phyloP scores from a whole-genome alignment of 1,140 invertebrate genomes.

The Bilobella aurantiaca region DNA sequence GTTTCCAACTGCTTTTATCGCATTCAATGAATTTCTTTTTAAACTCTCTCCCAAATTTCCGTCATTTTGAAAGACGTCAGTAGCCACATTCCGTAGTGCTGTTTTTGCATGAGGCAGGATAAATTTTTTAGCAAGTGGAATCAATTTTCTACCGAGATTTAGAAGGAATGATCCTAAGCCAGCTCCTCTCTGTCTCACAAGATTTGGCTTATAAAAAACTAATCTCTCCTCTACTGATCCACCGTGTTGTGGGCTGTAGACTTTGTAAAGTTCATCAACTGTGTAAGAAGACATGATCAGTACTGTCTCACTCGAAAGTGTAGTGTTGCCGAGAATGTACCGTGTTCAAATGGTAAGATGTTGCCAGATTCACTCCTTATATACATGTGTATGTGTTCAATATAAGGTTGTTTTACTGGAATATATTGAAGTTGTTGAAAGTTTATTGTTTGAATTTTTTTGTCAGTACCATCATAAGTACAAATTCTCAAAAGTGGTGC shows the following conservation, averaged over 20 bases:
- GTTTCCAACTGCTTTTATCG: slow-evolving; percentile 13
- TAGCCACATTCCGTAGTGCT: background rate
- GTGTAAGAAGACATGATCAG: background rate
- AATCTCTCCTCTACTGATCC: background rate
- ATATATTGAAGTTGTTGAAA: slow-evolving; percentile 16
- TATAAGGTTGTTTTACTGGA: background rate
- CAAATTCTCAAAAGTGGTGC: slow-evolving; percentile 31
- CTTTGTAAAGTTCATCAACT: background rate
- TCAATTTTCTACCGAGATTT: background rate
- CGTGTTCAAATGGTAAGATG: slow-evolving; percentile 4
- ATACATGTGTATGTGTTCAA: slow-evolving; percentile 14
- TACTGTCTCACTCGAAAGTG: background rate
- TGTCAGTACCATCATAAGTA: background rate
- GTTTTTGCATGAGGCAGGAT: slow-evolving; percentile 1
- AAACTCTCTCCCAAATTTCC: background rate
- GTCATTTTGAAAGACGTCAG: background rate
- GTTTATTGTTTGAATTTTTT: background rate
- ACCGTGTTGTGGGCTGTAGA: background rate
- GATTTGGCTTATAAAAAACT: background rate
- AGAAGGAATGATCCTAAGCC: slow-evolving; percentile 3
- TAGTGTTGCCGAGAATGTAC: slow-evolving; percentile 12
- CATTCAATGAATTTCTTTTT: slow-evolving; percentile 6
- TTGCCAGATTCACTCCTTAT: slow-evolving; percentile 11
- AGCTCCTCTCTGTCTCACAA: background rate
- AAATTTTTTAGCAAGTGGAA: background rate